A percentile compares a stretch with the other conserved stretches of the same genome.
Conservation (phyloP, 2,797 vertebrate genomes). For the Okamejei kenojei region DNA sequence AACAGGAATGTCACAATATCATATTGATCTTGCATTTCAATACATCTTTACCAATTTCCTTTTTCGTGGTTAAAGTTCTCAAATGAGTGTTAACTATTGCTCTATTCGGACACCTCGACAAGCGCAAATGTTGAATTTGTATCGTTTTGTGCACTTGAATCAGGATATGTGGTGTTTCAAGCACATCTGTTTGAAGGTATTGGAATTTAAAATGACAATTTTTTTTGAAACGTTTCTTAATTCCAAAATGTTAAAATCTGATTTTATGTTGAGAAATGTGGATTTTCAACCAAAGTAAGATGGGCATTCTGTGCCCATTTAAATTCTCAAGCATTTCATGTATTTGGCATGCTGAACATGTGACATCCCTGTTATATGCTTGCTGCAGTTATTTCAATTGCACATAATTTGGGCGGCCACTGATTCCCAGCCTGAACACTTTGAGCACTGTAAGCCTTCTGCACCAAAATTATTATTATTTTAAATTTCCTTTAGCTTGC, state of each 20-base stretch:
- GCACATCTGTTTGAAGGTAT: not conserved
- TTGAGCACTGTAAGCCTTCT: conserved; percentile 30
- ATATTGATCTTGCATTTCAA: not conserved
- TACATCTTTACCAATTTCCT: not conserved
- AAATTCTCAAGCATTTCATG: not conserved
- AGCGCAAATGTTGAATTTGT: not conserved
- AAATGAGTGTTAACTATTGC: too few relatives aligned
- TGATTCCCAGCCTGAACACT: not conserved
- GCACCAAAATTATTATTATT: conserved; percentile 35
- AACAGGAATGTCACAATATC: conserved; percentile 17
- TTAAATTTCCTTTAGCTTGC: conserved; percentile 11
- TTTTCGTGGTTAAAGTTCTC: not conserved
- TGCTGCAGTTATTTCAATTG: not conserved
- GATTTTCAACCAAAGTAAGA: not conserved
- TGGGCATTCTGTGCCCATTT: too few relatives aligned
- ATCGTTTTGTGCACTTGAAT: not conserved
- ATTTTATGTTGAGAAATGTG: not conserved
- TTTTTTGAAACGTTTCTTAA: not conserved
- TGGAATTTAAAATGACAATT: not conserved
- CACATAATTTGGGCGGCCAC: conserved; percentile 1
- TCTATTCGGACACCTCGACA: not conserved
- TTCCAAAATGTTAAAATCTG: not conserved
- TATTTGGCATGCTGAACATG: not conserved
- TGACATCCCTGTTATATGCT: conserved; percentile 36
- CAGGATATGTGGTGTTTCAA: not conserved